A percentile compares a stretch with the other conserved stretches of the same genome.
Evolutionary conservation across 37 sponge, comb jelly and placozoan genomes (phyloP).

Genomic region (Chondrosia reniformis): DNA sequence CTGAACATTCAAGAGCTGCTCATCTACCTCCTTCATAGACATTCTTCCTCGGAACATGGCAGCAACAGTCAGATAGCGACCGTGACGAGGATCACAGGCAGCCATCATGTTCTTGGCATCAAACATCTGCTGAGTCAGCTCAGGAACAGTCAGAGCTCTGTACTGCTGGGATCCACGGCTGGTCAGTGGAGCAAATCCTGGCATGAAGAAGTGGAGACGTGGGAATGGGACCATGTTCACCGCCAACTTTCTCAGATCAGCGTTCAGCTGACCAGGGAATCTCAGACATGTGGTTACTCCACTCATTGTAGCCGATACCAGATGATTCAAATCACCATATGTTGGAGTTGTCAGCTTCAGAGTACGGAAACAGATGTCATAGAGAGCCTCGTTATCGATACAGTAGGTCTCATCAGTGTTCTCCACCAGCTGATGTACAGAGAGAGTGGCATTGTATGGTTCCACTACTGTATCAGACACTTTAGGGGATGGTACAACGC

Average conservation of each 20-base stretch:
- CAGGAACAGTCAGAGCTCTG: slow-evolving; percentile 97
- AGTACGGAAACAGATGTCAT: slow-evolving; percentile 99
- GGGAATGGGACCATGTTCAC: slow-evolving; percentile 99
- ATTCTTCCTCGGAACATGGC: slow-evolving; percentile 99
- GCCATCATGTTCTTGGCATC: slow-evolving; percentile 99
- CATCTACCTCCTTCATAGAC: slow-evolving; percentile 99
- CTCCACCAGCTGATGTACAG: slow-evolving; percentile 99
- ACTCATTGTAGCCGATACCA: slow-evolving; percentile 94
- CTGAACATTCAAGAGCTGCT: slow-evolving; percentile 98
- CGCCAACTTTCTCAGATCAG: slow-evolving; percentile 89
- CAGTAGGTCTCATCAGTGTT: slow-evolving; percentile 99
- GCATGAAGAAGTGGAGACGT: slow-evolving; percentile 99
- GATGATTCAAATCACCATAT: slow-evolving; percentile 98
- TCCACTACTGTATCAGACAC: slow-evolving; percentile 89
- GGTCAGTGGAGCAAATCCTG: slow-evolving; percentile 99
- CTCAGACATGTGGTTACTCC: slow-evolving; percentile 94
- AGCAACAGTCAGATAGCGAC: slow-evolving; percentile 98
- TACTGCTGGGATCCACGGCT: slow-evolving; percentile 99
- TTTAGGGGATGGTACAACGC: slow-evolving; percentile 96
- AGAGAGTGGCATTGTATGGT: slow-evolving; percentile 83
- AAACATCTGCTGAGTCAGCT: slow-evolving; percentile 99
- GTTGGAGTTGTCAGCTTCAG: slow-evolving; percentile 99
- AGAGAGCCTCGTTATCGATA: slow-evolving; percentile 97
- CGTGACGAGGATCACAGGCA: slow-evolving; percentile 99
- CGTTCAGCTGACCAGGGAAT: slow-evolving; percentile 98